These are phyloP conservation scores for Phoenicopterus ruber DNA, from an alignment of 2,113 vertebrate species.

Conservation along the genomic window DNA sequence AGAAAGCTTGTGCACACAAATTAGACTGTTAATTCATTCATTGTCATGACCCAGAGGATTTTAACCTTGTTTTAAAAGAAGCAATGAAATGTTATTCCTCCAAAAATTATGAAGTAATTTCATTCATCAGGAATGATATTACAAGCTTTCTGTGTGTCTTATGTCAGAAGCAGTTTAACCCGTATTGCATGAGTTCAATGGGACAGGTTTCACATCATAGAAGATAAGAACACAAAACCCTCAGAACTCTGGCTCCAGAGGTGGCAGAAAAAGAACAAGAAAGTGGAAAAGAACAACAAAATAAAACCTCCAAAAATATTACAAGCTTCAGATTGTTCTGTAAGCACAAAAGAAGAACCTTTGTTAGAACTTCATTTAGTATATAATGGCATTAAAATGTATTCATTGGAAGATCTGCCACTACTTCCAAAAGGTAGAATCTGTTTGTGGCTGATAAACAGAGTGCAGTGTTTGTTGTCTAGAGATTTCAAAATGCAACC, in stretches of 20 bases:
- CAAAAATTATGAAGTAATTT: neutral
- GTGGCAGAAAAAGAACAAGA: neutral
- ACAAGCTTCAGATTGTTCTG: neutral
- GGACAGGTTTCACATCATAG: neutral
- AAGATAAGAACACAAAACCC: neutral
- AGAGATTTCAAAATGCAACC: neutral
- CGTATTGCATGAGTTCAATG: neutral
- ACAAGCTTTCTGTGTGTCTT: neutral
- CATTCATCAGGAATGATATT: neutral
- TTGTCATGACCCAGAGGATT: neutral
- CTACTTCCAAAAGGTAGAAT: neutral
- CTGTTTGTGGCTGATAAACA: neutral
- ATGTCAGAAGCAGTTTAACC: neutral
- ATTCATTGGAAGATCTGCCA: neutral
- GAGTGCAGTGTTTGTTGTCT: neutral
- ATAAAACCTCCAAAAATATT: neutral
- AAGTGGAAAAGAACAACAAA: neutral
- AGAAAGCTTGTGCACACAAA: neutral
- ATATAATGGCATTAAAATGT: neutral
- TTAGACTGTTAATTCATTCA: neutral
- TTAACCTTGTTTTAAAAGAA: neutral
- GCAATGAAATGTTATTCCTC: neutral
- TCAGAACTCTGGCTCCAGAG: neutral
- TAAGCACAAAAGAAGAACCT: neutral
- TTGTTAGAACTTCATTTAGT: neutral